Percentiles rank a stretch among this genome's conserved stretches.
Conservation (phyloP, 2,113 vertebrate species). For the Thryonomys swinderianus region DNA sequence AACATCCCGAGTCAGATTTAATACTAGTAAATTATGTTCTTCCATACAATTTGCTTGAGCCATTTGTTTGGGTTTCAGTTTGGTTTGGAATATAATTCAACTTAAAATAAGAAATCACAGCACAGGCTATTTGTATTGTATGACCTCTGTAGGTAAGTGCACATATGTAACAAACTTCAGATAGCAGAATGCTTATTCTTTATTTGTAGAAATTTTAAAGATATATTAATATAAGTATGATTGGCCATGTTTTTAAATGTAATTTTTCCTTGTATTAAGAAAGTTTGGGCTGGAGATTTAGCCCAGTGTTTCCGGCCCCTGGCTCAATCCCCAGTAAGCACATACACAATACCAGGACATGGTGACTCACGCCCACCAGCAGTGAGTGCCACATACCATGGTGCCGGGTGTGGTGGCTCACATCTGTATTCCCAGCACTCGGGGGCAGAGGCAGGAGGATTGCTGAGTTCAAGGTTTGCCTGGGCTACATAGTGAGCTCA, state of each 20-base stretch:
- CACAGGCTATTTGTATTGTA: constrained; percentile 43
- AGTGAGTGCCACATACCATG: too few relatives aligned
- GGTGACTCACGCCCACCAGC: too few relatives aligned
- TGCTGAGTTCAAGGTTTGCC: too few relatives aligned
- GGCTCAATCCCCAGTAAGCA: too few relatives aligned
- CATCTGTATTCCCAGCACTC: too few relatives aligned
- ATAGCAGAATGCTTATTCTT: constrained; percentile 12
- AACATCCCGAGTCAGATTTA: neutral
- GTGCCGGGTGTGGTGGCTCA: too few relatives aligned
- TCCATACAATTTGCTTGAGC: constrained; percentile 17
- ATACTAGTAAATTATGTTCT: neutral
- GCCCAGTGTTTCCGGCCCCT: too few relatives aligned
- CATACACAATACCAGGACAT: too few relatives aligned
- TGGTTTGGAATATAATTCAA: constrained; percentile 44
- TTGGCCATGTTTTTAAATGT: constrained; percentile 17
- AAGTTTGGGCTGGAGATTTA: too few relatives aligned
- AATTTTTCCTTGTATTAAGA: constrained; percentile 55
- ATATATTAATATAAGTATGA: constrained; percentile 13
- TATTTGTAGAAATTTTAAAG: neutral
- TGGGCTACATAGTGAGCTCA: too few relatives aligned
- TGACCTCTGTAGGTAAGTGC: constrained; percentile 17
- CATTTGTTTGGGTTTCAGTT: constrained; percentile 31
- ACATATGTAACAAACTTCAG: neutral
- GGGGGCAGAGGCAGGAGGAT: too few relatives aligned
- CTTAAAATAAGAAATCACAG: neutral